These are phyloP conservation scores for Smutsia gigantea DNA, from an alignment of 2,797 vertebrate genomes.

Conservation along the genomic window DNA sequence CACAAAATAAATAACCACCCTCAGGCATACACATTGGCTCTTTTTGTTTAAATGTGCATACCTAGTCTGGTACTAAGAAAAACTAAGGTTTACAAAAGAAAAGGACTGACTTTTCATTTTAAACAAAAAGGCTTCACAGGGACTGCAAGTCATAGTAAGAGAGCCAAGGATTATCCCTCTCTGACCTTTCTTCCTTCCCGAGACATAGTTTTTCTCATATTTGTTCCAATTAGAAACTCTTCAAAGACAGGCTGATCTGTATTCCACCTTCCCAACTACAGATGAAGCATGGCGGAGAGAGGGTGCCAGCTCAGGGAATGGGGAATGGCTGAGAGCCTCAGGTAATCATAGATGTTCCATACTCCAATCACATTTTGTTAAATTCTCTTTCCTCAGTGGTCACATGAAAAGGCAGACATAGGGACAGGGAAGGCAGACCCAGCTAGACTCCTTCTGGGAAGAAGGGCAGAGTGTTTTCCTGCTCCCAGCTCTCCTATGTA, in stretches of 20 bases:
- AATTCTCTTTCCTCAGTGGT: background rate
- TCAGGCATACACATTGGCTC: background rate
- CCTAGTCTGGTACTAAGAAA: conserved; percentile 10
- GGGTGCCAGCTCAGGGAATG: background rate
- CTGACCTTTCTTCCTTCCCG: background rate
- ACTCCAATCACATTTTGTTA: background rate
- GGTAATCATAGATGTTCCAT: background rate
- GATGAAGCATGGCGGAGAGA: background rate
- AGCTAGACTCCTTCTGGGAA: background rate
- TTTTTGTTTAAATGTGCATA: conserved; percentile 34
- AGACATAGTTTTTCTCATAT: conserved; percentile 4
- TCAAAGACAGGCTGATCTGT: background rate
- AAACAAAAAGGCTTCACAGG: conserved; percentile 37
- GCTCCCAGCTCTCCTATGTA: background rate
- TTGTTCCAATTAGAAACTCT: conserved; percentile 46
- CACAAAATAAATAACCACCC: background rate
- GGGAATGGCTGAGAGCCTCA: background rate
- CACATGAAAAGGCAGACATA: background rate
- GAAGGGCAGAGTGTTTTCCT: background rate
- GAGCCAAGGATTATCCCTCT: background rate
- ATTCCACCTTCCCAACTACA: background rate
- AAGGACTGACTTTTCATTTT: conserved; percentile 53
- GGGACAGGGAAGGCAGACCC: background rate
- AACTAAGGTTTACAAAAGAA: conserved; percentile 56
- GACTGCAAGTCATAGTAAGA: conserved; percentile 47